A percentile compares a stretch with the other conserved stretches of the same genome.
These are phyloP conservation scores for Synanthedon andrenaeformis DNA, from an alignment of 2,888 invertebrate genomes.

Conservation along the genomic window DNA sequence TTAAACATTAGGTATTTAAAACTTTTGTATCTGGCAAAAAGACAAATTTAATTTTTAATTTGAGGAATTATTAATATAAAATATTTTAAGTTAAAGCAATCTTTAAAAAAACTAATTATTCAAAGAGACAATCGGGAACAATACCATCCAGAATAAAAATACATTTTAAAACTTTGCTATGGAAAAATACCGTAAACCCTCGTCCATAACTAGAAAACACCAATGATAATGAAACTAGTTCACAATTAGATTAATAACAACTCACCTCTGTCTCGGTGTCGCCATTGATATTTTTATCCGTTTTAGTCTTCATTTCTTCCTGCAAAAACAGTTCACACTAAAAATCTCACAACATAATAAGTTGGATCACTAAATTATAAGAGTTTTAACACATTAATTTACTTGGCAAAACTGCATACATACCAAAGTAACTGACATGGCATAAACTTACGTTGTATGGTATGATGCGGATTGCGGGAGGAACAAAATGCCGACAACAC, in stretches of 20 bases:
- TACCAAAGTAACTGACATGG: constrained; percentile 55
- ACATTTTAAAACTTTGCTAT: no score
- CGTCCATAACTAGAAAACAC: no score
- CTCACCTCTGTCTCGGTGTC: constrained; percentile 71
- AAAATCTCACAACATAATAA: constrained; percentile 47
- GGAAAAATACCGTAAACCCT: no score
- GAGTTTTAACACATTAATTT: constrained; percentile 46
- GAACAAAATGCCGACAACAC: constrained; percentile 42
- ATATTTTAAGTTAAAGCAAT: no score
- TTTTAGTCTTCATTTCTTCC: constrained; percentile 72
- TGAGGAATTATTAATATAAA: no score
- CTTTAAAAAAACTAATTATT: no score
- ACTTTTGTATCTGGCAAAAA: no score
- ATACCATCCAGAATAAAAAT: no score
- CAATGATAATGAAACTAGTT: background rate
- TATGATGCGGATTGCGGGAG: constrained; percentile 12
- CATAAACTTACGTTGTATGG: constrained; percentile 24
- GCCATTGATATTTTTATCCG: constrained; percentile 68
- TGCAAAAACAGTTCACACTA: constrained; percentile 52
- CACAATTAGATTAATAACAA: constrained; percentile 22
- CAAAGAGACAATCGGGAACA: no score
- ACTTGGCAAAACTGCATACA: constrained; percentile 48
- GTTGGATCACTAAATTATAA: constrained; percentile 32
- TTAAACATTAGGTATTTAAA: no score
- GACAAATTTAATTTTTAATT: no score